Percentiles rank a stretch among this genome's conserved stretches.
Conservation (phyloP, 2,113 vertebrate species). For the Megaceryle torquata region DNA sequence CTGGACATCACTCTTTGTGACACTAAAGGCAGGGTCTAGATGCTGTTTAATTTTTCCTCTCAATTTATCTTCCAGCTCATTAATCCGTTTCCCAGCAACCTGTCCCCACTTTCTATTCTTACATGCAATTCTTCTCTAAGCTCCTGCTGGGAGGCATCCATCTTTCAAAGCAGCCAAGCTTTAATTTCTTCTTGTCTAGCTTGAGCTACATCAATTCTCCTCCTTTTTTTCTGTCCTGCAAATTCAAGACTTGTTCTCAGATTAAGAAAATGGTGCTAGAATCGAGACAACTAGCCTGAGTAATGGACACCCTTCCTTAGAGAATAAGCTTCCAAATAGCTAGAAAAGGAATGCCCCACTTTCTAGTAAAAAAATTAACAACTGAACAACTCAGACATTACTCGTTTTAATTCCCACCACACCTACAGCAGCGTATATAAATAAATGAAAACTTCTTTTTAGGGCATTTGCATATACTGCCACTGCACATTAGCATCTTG, state of each 20-base stretch:
- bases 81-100: conserved; percentile 72
- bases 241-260: conserved; percentile 27
- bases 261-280: conserved; percentile 26
- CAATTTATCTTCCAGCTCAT: conserved; percentile 72
- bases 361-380: conserved; percentile 7
- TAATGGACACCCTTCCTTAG: background rate
- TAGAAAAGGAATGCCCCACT: background rate
- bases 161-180: conserved; percentile 65
- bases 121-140: conserved; percentile 52
- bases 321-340: conserved; percentile 9
- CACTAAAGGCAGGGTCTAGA: conserved; percentile 64
- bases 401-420: background rate
- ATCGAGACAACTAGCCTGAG: background rate
- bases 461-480: background rate
- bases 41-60: conserved; percentile 66
- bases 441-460: background rate
- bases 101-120: conserved; percentile 68
- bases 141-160: conserved; percentile 67
- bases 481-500: background rate
- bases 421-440: background rate
- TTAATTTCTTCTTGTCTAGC: conserved; percentile 67
- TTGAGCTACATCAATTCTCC: conserved; percentile 58
- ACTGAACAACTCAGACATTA: background rate
- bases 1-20: conserved; percentile 64
- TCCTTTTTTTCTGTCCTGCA: conserved; percentile 10